Evolutionary conservation across 2,113 vertebrate species (phyloP).

Genomic region (Scopus umbretta): DNA sequence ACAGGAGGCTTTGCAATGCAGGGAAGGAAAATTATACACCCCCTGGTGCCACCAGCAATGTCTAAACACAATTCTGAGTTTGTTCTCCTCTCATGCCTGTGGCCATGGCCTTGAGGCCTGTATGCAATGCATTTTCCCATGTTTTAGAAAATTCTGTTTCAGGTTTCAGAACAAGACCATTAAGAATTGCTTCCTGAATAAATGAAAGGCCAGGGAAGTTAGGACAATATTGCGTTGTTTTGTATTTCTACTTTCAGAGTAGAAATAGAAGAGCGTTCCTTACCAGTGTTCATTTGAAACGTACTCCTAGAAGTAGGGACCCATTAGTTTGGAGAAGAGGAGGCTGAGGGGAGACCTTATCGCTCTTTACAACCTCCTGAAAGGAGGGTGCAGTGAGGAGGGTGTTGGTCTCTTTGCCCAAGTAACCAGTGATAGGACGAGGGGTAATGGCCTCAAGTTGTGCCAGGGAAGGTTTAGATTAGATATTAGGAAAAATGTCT

Average conservation of each 20-base stretch:
- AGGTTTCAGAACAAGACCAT: neutral
- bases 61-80: neutral
- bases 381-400: no score
- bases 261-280: neutral
- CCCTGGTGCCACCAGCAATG: neutral
- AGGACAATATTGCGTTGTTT: neutral
- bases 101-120: neutral
- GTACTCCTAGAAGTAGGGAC: neutral
- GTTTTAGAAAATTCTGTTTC: neutral
- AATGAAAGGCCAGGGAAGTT: neutral
- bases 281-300: neutral
- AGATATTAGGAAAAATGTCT: no score
- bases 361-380: no score
- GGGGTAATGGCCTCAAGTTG: no score
- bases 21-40: neutral
- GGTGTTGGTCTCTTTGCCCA: no score
- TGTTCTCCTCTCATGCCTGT: neutral
- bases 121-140: neutral
- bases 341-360: no score
- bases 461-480: no score
- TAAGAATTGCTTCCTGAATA: neutral
- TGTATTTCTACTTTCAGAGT: neutral
- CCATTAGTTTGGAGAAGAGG: no score
- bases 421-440: no score
- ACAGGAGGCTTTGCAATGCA: neutral